Conservation (phyloP, 2,888 invertebrate genomes). For the Agonopterix subpropinquella region DNA sequence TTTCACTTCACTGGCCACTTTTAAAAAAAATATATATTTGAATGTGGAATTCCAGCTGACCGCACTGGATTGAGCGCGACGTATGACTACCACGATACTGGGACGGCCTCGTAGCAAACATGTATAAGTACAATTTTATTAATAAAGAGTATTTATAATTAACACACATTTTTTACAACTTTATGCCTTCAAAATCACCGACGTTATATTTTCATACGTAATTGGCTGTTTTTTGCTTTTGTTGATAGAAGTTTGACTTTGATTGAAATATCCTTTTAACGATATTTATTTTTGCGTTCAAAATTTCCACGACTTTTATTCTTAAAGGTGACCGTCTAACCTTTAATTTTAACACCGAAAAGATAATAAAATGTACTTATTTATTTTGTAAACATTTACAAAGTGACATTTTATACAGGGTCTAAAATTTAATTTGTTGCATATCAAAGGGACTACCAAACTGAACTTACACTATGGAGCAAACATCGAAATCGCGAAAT, state of each 20-base stretch:
- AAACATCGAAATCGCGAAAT: too few relatives aligned
- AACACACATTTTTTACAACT: conserved; percentile 1
- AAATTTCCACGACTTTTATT: too few relatives aligned
- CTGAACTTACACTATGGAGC: too few relatives aligned
- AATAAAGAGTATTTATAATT: conserved; percentile 45
- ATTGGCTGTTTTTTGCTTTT: conserved; percentile 2
- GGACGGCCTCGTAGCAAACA: conserved; percentile 27
- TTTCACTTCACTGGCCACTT: conserved; percentile 55
- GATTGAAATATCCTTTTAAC: conserved; percentile 13
- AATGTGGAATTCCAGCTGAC: conserved; percentile 45
- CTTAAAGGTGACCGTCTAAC: too few relatives aligned
- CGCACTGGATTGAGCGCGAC: conserved; percentile 45
- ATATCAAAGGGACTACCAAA: too few relatives aligned
- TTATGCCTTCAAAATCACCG: not conserved
- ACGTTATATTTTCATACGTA: conserved; percentile 3
- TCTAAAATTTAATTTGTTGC: not conserved
- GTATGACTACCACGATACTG: conserved; percentile 40
- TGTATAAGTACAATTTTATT: conserved; percentile 19
- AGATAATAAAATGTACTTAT: too few relatives aligned
- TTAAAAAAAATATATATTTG: conserved; percentile 17
- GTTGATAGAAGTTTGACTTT: conserved; percentile 6
- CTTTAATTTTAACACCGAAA: too few relatives aligned
- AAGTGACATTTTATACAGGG: not conserved
- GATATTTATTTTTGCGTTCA: too few relatives aligned
- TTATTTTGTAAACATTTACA: too few relatives aligned